These are phyloP conservation scores for Procavia capensis DNA, from an alignment of 2,113 vertebrate genomes.

Conservation along the genomic window DNA sequence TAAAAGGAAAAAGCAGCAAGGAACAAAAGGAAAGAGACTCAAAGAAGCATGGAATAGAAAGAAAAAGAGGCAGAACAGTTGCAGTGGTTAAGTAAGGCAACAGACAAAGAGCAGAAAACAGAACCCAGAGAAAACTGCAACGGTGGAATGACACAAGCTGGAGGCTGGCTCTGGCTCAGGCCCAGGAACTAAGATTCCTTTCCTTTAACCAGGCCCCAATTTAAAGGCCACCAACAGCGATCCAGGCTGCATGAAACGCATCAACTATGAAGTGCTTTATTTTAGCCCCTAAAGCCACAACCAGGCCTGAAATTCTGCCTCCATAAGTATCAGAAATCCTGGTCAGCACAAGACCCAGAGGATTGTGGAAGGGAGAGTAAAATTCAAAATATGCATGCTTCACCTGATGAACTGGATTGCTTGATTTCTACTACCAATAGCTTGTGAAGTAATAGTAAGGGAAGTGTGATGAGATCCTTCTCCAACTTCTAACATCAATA, in stretches of 20 bases:
- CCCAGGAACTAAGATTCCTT: not conserved
- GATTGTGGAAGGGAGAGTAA: not conserved
- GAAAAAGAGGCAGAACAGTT: not conserved
- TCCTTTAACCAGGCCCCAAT: not conserved
- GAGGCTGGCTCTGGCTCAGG: not conserved
- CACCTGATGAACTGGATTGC: slow-evolving; percentile 95
- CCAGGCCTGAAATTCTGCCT: not conserved
- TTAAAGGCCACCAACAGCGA: not conserved
- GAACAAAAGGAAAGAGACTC: not conserved
- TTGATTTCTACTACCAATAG: slow-evolving; percentile 86
- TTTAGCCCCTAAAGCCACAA: not conserved
- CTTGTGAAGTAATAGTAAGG: slow-evolving; percentile 82
- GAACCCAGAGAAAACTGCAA: not conserved
- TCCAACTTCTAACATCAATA: slow-evolving; percentile 91
- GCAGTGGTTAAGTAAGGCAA: not conserved
- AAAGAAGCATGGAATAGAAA: not conserved
- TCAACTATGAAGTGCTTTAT: not conserved
- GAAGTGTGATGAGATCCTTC: slow-evolving; percentile 69
- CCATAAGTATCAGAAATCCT: not conserved
- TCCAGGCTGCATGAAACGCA: too few species aligned
- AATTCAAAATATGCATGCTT: not conserved
- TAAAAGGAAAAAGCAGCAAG: not conserved
- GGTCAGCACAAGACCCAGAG: not conserved
- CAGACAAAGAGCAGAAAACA: not conserved
- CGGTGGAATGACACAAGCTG: not conserved